Evolutionary conservation across 1,140 invertebrate species (phyloP), one percentile per base, ranked within the genome.

Genomic region (Drosophila saltans): DNA sequence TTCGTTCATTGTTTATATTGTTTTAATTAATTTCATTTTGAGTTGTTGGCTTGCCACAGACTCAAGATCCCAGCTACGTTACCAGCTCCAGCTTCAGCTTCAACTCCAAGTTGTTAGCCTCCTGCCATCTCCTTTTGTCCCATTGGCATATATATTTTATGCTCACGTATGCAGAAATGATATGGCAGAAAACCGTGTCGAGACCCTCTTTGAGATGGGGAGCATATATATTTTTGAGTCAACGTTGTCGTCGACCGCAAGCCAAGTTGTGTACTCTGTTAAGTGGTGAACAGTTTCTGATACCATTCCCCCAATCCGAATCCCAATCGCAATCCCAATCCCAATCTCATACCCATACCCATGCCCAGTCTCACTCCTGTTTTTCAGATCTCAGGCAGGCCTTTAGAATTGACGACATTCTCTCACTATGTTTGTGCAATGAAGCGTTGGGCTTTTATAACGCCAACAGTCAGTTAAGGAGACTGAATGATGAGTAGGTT

Each of bases 361-460:
- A 2, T 21, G 1, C 5, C 16, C 7, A n/a, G 10, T 43, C 41
- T 16, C 41, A 21, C 2, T 45, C 21, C 16, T 5, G 21, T 7
- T 1, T 11, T 7, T 4, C 6, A 16, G 28, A 28, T n/a, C 26
- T 4, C 61, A 30, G n/a, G 39, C 70, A 73, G 82, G 83, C 80
- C 83, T 82, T 85, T 76, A 81, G 79, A 79, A 88, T 69, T 56
- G 65, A 28, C 58, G 73, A 67, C 74, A 68, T 59, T 72, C 56
- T 61, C 64, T 72, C 75, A 85, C 81, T 85, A 81, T 85, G 75
- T 86, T 85, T 85, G 82, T 88, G 82, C 82, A 86, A 85, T 85
- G 82, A 85, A 86, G 82, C 82, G 82, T 88, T 81, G 64, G 76
- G 83, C 82, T 85, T 85, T 85, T 88, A 85, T 85, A 85, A 81